A percentile compares a stretch with the other conserved stretches of the same genome.
These are phyloP conservation scores for Phocides pigmalion DNA, from an alignment of 1,140 invertebrate genomes.

Conservation along the genomic window DNA sequence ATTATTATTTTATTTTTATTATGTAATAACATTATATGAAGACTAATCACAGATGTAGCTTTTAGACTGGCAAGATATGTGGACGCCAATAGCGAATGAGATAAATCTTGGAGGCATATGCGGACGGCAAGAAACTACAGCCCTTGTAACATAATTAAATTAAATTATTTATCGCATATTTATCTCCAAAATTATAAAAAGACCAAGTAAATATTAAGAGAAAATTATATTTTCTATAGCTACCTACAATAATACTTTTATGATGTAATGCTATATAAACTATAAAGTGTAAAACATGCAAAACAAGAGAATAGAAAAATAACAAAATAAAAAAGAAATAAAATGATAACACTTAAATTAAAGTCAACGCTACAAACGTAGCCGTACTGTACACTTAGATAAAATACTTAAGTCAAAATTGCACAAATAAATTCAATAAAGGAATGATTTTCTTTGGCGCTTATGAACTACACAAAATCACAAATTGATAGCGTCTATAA, in stretches of 20 bases:
- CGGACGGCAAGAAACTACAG: conserved; percentile 32
- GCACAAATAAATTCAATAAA: conserved; percentile 59
- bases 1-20: conserved; percentile 47
- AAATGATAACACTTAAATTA: conserved; percentile 55
- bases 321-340: conserved; percentile 37
- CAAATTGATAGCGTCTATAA: conserved; percentile 54
- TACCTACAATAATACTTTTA: conserved; percentile 15
- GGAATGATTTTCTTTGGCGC: conserved; percentile 73
- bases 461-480: conserved; percentile 72
- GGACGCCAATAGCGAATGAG: conserved; percentile 47
- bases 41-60: conserved; percentile 71
- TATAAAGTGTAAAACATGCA: conserved; percentile 56
- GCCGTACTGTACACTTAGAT: conserved; percentile 54
- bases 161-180: conserved; percentile 36
- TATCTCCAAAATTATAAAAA: conserved; percentile 47
- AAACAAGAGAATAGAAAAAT: conserved; percentile 45
- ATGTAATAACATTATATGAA: conserved; percentile 50
- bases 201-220: background rate
- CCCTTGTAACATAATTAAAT: conserved; percentile 25
- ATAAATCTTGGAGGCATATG: conserved; percentile 46
- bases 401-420: conserved; percentile 65
- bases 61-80: conserved; percentile 59
- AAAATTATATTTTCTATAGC: conserved; percentile 14
- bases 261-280: conserved; percentile 38
- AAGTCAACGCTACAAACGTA: conserved; percentile 34